Evolutionary conservation across 2,113 vertebrate genomes (phyloP).

Genomic region (Mohoua ochrocephala): DNA sequence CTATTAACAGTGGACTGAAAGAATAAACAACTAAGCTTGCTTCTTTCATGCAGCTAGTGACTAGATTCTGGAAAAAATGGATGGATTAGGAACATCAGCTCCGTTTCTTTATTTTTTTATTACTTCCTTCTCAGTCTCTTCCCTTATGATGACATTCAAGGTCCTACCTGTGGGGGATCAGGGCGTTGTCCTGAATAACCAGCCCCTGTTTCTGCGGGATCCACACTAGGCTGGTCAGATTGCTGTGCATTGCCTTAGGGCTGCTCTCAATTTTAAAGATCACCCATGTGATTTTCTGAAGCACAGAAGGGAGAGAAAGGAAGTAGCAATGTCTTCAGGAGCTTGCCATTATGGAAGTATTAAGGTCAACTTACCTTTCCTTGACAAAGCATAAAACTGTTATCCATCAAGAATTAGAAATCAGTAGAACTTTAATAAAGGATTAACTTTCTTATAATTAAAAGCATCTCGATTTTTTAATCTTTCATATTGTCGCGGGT

Average conservation of each 20-base stretch:
- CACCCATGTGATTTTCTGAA: neutral
- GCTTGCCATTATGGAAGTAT: neutral
- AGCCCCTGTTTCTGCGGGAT: neutral
- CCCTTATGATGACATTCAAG: neutral
- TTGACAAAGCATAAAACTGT: neutral
- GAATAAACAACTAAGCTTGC: neutral
- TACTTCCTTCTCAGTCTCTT: neutral
- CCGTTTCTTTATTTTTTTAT: neutral
- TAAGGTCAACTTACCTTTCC: neutral
- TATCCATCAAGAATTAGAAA: neutral
- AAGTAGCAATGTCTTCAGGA: neutral
- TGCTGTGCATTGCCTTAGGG: neutral
- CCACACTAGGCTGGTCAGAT: neutral
- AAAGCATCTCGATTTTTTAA: neutral
- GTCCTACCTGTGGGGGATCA: neutral
- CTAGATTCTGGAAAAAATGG: neutral
- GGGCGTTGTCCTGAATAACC: neutral
- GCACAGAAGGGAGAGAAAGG: neutral
- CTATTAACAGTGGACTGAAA: neutral
- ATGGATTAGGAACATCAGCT: neutral
- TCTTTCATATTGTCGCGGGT: neutral
- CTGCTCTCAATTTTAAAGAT: neutral
- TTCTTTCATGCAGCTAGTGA: neutral
- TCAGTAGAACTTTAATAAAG: neutral
- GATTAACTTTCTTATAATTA: neutral